Conservation (phyloP, 1,140 invertebrate species). For the Neelides sp. region DNA sequence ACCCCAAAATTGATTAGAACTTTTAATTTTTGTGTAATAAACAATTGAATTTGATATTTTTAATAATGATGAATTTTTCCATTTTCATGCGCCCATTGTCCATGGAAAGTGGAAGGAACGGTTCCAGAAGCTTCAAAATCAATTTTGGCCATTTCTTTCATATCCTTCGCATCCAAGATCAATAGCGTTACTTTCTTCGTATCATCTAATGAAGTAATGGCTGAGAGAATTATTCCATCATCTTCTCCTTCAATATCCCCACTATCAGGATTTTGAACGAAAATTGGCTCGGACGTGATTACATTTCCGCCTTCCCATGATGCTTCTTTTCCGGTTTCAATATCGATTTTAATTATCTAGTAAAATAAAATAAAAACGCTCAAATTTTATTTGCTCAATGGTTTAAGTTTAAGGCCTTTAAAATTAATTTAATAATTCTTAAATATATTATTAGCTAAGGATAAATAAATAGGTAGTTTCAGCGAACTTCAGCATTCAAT, state of each 20-base stretch:
- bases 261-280: constrained; percentile 18
- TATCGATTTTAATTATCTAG: constrained; percentile 18
- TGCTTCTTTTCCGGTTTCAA: constrained; percentile 6
- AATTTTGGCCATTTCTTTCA: constrained; percentile 33
- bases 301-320: background rate
- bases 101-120: constrained; percentile 33
- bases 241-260: constrained; percentile 33
- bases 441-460: background rate
- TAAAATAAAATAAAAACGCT: background rate
- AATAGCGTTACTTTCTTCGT: constrained; percentile 32
- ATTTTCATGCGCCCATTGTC: too few species aligned
- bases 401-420: background rate
- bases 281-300: constrained; percentile 17
- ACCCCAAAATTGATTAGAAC: too few species aligned
- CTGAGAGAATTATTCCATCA: constrained; percentile 36
- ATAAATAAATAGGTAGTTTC: too few species aligned
- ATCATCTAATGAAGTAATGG: constrained; percentile 32
- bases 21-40: too few species aligned
- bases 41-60: too few species aligned
- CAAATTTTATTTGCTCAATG: background rate
- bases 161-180: constrained; percentile 34
- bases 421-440: background rate
- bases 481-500: too few species aligned
- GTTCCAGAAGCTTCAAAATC: constrained; percentile 32
- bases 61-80: too few species aligned